These are phyloP conservation scores for Corythornis vintsioides DNA, from an alignment of 2,113 vertebrate genomes.

Conservation along the genomic window DNA sequence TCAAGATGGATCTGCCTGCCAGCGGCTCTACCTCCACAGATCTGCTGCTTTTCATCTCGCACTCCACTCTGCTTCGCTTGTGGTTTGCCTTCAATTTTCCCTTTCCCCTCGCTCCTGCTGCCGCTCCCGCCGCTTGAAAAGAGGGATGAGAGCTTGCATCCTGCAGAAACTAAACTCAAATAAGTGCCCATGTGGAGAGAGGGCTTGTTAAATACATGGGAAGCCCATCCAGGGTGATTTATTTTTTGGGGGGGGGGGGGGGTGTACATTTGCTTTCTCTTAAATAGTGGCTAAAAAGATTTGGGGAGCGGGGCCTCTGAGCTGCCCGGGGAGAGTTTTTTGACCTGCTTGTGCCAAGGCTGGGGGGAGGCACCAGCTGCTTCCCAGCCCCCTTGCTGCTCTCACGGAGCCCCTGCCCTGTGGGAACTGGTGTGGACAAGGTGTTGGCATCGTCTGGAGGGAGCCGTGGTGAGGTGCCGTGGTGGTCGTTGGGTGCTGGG, in stretches of 20 bases:
- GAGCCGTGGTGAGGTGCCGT: accelerated
- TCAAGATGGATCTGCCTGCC: constrained; percentile 59
- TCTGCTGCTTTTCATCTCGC: constrained; percentile 25
- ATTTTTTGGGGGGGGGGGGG: background rate
- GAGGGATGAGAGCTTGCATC: background rate
- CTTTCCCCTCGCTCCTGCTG: background rate
- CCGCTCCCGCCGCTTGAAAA: background rate
- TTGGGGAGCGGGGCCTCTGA: background rate
- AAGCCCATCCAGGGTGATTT: background rate
- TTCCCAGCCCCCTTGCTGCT: accelerated
- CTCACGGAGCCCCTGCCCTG: background rate
- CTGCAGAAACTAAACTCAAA: background rate
- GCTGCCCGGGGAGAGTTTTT: background rate
- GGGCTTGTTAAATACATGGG: background rate
- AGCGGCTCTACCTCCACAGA: constrained; percentile 27
- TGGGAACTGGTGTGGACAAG: accelerated
- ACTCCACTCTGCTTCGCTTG: background rate
- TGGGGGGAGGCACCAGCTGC: no score
- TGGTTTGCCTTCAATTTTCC: background rate
- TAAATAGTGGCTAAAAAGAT: background rate
- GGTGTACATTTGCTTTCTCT: background rate
- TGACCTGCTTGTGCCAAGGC: accelerated
- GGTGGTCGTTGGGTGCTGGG: background rate
- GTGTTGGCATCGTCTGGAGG: background rate
- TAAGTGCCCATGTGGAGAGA: background rate